These are phyloP conservation scores for Calephelis virginiensis DNA, from an alignment of 1,140 invertebrate species.

Conservation along the genomic window DNA sequence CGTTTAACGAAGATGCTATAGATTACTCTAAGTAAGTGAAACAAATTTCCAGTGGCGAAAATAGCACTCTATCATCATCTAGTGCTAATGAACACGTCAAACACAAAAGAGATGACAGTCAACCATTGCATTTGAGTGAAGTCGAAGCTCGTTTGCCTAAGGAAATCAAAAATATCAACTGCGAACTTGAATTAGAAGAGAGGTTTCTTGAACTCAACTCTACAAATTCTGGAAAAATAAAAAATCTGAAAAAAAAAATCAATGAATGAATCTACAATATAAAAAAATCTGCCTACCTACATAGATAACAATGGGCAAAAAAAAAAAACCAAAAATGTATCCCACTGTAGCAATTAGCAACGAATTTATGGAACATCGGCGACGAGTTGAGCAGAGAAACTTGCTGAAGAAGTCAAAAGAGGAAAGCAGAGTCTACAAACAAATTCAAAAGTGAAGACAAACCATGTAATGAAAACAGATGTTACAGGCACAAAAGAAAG, in stretches of 20 bases:
- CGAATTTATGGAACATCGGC: neutral
- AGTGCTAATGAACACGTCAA: constrained; percentile 20
- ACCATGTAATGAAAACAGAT: neutral
- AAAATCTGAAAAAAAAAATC: constrained; percentile 1
- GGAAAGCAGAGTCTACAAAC: constrained; percentile 17
- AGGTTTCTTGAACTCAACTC: constrained; percentile 1
- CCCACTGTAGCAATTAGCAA: constrained; percentile 11
- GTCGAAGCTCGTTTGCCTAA: constrained; percentile 22
- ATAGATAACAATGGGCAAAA: neutral
- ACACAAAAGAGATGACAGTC: constrained; percentile 22
- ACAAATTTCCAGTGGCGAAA: constrained; percentile 13
- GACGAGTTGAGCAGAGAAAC: constrained; percentile 22
- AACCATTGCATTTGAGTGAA: constrained; percentile 24
- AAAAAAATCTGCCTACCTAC: neutral
- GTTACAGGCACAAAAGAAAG: constrained; percentile 7
- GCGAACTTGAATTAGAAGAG: constrained; percentile 19
- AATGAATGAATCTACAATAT: neutral
- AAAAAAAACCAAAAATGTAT: constrained; percentile 23
- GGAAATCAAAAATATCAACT: constrained; percentile 21
- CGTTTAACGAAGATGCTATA: too few relatives aligned
- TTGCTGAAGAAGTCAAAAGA: constrained; percentile 21
- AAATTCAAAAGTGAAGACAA: constrained; percentile 18
- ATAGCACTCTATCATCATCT: neutral
- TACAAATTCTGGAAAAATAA: neutral
- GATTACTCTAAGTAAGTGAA: neutral